A percentile compares a stretch with the other conserved stretches of the same genome.
Evolutionary conservation across 92 coral and sea anemone genomes (phyloP).

Genomic region (Epizoanthus illoricatus): DNA sequence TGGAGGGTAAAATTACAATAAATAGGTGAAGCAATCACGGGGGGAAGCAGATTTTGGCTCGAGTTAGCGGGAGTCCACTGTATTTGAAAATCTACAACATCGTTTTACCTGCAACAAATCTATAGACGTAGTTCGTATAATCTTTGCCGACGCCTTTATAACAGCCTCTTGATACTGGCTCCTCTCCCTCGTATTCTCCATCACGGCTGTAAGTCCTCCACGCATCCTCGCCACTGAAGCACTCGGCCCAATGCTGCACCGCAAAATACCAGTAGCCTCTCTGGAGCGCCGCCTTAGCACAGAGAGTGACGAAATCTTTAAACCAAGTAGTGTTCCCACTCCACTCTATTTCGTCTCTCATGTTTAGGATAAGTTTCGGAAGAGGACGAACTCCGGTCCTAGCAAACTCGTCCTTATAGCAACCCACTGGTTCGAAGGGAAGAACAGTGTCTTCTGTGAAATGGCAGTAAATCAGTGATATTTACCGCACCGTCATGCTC

Average conservation of each 20-base stretch:
- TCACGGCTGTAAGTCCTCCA: conserved; percentile 17
- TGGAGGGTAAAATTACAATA: no score
- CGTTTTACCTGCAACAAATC: conserved; percentile 14
- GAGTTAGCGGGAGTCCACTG: no score
- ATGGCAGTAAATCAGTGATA: not conserved
- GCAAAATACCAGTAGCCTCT: conserved; percentile 33
- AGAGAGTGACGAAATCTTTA: not conserved
- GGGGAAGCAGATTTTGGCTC: no score
- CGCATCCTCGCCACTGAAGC: conserved; percentile 18
- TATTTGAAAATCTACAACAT: no score
- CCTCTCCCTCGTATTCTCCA: not conserved
- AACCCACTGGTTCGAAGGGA: conserved; percentile 30
- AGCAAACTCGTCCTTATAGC: conserved; percentile 18
- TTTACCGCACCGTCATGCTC: no score
- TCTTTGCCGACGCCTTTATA: conserved; percentile 10
- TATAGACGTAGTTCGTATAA: conserved; percentile 22
- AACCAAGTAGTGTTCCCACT: not conserved
- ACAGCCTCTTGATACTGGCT: not conserved
- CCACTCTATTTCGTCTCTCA: not conserved
- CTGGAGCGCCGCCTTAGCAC: conserved; percentile 17
- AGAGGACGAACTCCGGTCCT: not conserved
- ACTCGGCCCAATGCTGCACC: conserved; percentile 29
- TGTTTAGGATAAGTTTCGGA: not conserved
- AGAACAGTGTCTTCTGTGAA: not conserved
- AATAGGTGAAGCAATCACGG: no score